These are phyloP conservation scores for Apteryx mantelli DNA, from an alignment of 2,113 vertebrate species.

Conservation along the genomic window DNA sequence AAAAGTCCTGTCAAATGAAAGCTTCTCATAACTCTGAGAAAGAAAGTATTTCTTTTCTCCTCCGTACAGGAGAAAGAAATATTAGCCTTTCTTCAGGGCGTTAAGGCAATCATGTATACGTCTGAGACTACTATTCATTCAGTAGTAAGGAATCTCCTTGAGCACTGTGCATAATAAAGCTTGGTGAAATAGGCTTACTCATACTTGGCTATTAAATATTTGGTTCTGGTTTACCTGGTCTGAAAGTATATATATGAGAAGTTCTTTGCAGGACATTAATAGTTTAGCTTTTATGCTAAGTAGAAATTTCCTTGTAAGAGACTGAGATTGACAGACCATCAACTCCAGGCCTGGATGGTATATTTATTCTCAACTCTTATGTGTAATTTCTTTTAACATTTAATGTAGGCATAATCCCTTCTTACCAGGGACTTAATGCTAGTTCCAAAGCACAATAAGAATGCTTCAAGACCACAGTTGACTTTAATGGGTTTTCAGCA, in stretches of 20 bases:
- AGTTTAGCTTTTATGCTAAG: not conserved
- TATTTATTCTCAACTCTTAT: not conserved
- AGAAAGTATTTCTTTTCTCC: too few relatives aligned
- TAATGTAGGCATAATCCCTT: too few relatives aligned
- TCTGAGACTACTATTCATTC: not conserved
- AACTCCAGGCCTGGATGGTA: not conserved
- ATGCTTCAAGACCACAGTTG: not conserved
- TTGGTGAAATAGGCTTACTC: not conserved
- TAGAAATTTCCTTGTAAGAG: not conserved
- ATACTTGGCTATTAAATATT: not conserved
- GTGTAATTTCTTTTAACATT: not conserved
- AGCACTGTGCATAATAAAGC: not conserved
- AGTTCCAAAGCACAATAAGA: not conserved
- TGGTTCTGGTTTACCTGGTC: not conserved
- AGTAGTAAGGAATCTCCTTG: not conserved
- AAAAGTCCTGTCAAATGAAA: not conserved
- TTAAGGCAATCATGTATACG: fast-evolving
- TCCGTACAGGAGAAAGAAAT: not conserved
- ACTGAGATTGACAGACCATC: not conserved
- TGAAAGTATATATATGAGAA: not conserved
- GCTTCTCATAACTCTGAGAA: not conserved
- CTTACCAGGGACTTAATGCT: not conserved
- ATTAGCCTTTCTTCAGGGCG: not conserved
- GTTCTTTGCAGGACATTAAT: not conserved
- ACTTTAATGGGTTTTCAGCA: not conserved